Evolutionary conservation across 2,113 vertebrate genomes (phyloP), one percentile per base, ranked within the genome.

Genomic region (Glaucomys volans): DNA sequence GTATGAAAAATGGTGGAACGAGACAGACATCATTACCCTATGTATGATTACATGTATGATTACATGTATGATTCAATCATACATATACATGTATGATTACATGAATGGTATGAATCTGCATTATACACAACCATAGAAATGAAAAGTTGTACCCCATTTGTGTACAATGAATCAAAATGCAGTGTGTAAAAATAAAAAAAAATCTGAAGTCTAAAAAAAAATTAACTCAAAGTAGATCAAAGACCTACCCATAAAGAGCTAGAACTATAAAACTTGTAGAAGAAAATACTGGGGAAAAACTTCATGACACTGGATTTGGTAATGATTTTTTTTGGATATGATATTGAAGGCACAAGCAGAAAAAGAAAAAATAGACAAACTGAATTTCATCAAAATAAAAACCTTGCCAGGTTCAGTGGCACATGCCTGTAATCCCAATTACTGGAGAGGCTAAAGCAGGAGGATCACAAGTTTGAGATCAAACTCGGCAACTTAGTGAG

Each of bases 341-440:
- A 59, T 37, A 40, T 32, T 59, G 87, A 66, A 87, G 66, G 20
- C 32, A 59, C 3, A 82, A 50, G 37, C 32, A 82, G 66, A 2
- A 54, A 76, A 76, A 72, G 18, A 54, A 72, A 79, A 84, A 76
- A 54, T 8, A 71, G 47, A 71, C 50, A 87, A 84, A 69, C 13
- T 44, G 35, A 9, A 85, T 35, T 47, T 83, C 35, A 62, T 80
- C 50, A 80, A 95, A 91, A 79, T 71, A 37, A 44, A 93, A 87
- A 79, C 69, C 16, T 10, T 69, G 66, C 66, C 16, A n/a, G 14
- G 14, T n/a, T 18, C 17, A 7, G 66, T 69, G 5, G 66, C 35
- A 69, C 17, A 17, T 10, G 14, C 32, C 32, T 67, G 30, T 35
- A 67, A 67, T 35, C 32, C 66, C 66, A 67, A 12, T 35, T 67